Base-by-base conservation (phyloP, 1,140 invertebrate species). In the Periplaneta americana region DNA sequence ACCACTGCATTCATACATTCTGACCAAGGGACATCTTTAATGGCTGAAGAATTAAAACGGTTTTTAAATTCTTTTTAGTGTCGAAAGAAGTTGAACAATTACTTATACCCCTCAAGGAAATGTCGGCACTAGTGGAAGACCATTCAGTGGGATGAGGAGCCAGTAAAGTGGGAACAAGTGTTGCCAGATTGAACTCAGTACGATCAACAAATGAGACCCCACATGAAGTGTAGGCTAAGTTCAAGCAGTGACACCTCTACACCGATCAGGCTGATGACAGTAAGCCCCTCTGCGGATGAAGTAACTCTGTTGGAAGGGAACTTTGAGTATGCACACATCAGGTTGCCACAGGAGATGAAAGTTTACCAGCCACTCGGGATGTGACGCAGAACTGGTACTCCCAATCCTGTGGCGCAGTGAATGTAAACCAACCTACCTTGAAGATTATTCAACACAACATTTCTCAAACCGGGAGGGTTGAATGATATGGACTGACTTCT, bases 21-120 rank as follows among this genome's bases (percentile, higher is more conserved):
- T n/a, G 83, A 84, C 80, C 81, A 83, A 82, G 83, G n/a, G 81
- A n/a, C 84, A 84, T 74, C 81, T 85, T 82, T 85, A 83, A 74
- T 9, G 78, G 22, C 82, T 85, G 74, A 74, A 84, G 15, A 83
- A n/a, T n/a, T n/a, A n/a, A n/a, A 80, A 48, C 31, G 74, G 22
- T 85, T 82, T 80, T 66, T 80, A 39, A 48, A 11, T n/a, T n/a
- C 10, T n/a, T 11, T 28, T 31, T 10, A 82, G 81, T n/a, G 76
- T 84, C 17, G 84, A 82, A 48, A 81, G 76, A 17, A 84, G 81
- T 34, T 28, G 79, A 66, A 83, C 83, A 48, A 84, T 81, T 17
- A 35, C 83, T 2, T 83, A 79, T 37, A 83, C 82, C 32, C 81
- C 82, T 34, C 78, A 82, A 79, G 76, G 82, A 74, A 82, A 77